phyloP scores from a whole-genome alignment of 2,113 vertebrate species.

The Apodemus speciosus region DNA sequence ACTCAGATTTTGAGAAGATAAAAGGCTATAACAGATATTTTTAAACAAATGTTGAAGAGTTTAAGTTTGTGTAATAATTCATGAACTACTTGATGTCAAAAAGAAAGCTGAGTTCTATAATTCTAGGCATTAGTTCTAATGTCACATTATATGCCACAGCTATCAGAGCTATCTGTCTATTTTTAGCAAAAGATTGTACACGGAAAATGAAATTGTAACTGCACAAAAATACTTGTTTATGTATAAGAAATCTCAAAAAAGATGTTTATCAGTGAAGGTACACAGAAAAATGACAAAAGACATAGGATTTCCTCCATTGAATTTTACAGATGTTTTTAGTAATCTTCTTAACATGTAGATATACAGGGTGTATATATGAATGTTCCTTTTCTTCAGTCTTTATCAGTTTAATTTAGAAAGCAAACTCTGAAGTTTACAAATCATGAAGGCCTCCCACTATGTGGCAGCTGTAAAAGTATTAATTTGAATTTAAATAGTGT shows the following conservation, averaged over 20 bases:
- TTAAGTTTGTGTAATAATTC: background rate
- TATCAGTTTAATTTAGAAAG: conserved; percentile 15
- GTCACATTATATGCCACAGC: background rate
- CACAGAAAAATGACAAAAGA: background rate
- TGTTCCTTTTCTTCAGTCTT: conserved; percentile 37
- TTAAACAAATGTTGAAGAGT: conserved; percentile 12
- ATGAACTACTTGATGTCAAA: background rate
- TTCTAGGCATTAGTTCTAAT: background rate
- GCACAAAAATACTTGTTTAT: background rate
- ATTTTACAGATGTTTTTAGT: background rate
- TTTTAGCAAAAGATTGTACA: background rate
- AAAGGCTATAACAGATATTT: background rate
- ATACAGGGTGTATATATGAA: background rate
- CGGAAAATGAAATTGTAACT: background rate
- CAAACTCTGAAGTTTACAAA: background rate
- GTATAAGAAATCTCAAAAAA: background rate
- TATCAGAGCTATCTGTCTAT: background rate
- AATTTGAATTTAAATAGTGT: conserved; percentile 51
- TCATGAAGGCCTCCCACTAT: conserved; percentile 16
- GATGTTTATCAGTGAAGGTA: background rate
- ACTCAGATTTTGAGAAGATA: background rate
- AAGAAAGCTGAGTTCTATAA: background rate
- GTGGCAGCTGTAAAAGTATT: background rate
- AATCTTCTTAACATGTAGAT: background rate
- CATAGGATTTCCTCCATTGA: background rate